Percentiles rank a stretch among this genome's conserved stretches.
These are phyloP conservation scores for Cygnus atratus DNA, from an alignment of 2,113 vertebrate genomes.

Conservation along the genomic window DNA sequence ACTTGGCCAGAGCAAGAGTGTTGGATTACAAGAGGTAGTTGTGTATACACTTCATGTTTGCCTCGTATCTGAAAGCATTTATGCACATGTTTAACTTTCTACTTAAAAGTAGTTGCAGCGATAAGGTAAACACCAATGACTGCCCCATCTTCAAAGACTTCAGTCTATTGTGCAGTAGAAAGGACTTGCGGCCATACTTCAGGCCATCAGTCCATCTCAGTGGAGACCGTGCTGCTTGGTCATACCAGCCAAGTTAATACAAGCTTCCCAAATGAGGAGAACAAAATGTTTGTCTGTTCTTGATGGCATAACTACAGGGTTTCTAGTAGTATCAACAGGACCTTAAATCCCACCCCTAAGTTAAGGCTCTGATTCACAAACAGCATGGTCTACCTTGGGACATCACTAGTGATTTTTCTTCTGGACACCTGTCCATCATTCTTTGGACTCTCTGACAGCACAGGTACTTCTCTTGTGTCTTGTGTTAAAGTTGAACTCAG, in stretches of 20 bases:
- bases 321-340: not conserved
- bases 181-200: not conserved
- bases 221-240: not conserved
- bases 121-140: not conserved
- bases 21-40: conserved; percentile 26
- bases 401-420: not conserved
- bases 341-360: not conserved
- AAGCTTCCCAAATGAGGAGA: not conserved
- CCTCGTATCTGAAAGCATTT: conserved; percentile 5
- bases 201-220: not conserved
- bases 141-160: not conserved
- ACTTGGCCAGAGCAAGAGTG: not conserved
- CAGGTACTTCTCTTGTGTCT: not conserved
- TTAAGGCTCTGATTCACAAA: not conserved
- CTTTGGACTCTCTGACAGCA: not conserved
- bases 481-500: not conserved
- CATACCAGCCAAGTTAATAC: not conserved
- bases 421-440: not conserved
- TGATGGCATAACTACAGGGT: not conserved
- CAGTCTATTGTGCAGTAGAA: not conserved
- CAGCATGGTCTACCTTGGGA: not conserved
- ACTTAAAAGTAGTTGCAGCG: not conserved
- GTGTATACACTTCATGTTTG: not conserved
- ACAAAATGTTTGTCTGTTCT: not conserved
- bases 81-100: not conserved